Conservation (phyloP, 2,888 invertebrate species). For the Drosophila atripex region DNA sequence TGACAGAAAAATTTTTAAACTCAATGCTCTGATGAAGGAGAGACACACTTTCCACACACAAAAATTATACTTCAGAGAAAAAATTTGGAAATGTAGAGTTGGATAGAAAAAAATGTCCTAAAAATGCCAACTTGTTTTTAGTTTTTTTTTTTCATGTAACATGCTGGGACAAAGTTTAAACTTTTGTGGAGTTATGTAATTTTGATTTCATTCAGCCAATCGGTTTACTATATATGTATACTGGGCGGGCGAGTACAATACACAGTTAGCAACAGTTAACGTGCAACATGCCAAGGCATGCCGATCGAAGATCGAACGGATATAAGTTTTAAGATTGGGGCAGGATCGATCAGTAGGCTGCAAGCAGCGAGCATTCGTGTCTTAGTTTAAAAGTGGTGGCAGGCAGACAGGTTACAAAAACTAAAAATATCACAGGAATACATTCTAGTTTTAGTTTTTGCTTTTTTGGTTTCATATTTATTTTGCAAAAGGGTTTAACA, state of each 20-base stretch:
- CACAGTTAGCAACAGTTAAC: conserved; percentile 49
- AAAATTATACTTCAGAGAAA: conserved; percentile 11
- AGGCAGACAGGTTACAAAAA: conserved; percentile 36
- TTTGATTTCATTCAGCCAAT: conserved; percentile 45
- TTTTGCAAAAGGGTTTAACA: neutral
- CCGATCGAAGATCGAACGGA: conserved; percentile 5
- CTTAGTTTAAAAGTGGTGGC: conserved; percentile 20
- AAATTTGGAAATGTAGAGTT: conserved; percentile 1
- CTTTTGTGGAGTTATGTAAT: conserved; percentile 28
- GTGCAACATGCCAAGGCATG: conserved; percentile 54
- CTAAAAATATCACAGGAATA: conserved; percentile 19
- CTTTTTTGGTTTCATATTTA: conserved; percentile 5
- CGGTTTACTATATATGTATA: neutral
- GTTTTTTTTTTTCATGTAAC: conserved; percentile 1
- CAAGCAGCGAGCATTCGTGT: conserved; percentile 38
- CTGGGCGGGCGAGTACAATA: conserved; percentile 28
- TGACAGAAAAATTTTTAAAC: neutral
- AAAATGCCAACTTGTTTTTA: neutral
- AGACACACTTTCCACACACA: neutral
- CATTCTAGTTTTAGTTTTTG: conserved; percentile 21
- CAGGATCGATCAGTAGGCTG: conserved; percentile 30
- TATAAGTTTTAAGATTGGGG: conserved; percentile 5
- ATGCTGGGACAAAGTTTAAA: conserved; percentile 21
- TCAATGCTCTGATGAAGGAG: neutral
- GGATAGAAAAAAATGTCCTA: neutral